A percentile compares a stretch with the other conserved stretches of the same genome.
phyloP scores from a whole-genome alignment of 2,113 vertebrate species.

The Probosciger aterrimus region DNA sequence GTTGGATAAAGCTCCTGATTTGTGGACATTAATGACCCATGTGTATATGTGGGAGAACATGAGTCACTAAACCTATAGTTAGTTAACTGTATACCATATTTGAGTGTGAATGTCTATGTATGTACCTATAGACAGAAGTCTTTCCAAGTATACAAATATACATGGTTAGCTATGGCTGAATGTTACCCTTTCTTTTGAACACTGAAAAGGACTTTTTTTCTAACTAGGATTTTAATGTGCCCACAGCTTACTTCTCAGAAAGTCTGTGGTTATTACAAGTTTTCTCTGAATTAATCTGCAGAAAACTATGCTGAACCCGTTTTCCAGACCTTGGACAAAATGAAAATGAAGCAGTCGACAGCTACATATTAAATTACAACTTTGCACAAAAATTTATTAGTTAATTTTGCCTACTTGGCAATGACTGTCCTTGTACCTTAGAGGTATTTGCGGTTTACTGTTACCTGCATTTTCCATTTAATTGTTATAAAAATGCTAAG shows the following conservation, averaged over 20 bases:
- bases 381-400: not conserved
- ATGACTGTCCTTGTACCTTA: not conserved
- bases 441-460: not conserved
- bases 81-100: not conserved
- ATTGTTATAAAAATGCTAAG: not conserved
- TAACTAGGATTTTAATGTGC: not conserved
- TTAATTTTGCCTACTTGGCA: not conserved
- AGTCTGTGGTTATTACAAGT: not conserved
- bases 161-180: not conserved
- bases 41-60: not conserved
- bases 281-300: not conserved
- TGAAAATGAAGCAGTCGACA: constrained; percentile 2
- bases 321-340: constrained; percentile 5
- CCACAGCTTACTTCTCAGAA: not conserved
- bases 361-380: not conserved
- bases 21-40: not conserved
- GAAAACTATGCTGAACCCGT: not conserved
- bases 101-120: not conserved
- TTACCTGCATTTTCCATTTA: not conserved
- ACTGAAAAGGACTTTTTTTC: not conserved
- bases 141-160: not conserved
- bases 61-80: not conserved
- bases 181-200: not conserved
- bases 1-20: not conserved
- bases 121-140: not conserved